Conservation (phyloP, 2,888 invertebrate species). For the Aleiodes leptofemur region DNA sequence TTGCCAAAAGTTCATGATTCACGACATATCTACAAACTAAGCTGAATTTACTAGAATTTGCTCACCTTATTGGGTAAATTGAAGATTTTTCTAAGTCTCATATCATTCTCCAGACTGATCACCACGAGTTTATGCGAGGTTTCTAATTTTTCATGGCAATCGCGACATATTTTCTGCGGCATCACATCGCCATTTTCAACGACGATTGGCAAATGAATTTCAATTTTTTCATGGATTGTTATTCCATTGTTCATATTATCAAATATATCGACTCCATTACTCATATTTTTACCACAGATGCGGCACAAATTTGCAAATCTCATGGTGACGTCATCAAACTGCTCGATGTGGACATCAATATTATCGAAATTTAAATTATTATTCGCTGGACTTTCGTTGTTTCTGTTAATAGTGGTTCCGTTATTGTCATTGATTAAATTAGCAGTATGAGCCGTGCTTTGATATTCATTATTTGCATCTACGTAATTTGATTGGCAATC, state of each 20-base stretch:
- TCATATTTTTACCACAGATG: slow-evolving; percentile 60
- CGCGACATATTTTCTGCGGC: slow-evolving; percentile 62
- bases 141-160: slow-evolving; percentile 64
- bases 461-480: slow-evolving; percentile 26
- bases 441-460: slow-evolving; percentile 37
- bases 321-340: slow-evolving; percentile 55
- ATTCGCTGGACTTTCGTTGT: slow-evolving; percentile 37
- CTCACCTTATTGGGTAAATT: slow-evolving; percentile 61
- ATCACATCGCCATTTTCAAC: slow-evolving; percentile 57
- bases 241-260: slow-evolving; percentile 11
- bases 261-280: slow-evolving; percentile 63
- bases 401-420: slow-evolving; percentile 44
- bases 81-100: slow-evolving; percentile 60
- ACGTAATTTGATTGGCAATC: slow-evolving; percentile 31
- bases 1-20: no score
- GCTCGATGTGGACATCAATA: slow-evolving; percentile 55
- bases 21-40: no score
- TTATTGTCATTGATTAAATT: slow-evolving; percentile 19
- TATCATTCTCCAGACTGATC: slow-evolving; percentile 62
- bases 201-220: slow-evolving; percentile 63
- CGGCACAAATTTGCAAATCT: slow-evolving; percentile 62
- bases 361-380: slow-evolving; percentile 51
- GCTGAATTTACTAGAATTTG: slow-evolving; percentile 8
- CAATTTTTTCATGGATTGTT: slow-evolving; percentile 60
- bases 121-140: slow-evolving; percentile 59